Conservation (phyloP, 2,113 vertebrate genomes). For the Irena cyanogastra region DNA sequence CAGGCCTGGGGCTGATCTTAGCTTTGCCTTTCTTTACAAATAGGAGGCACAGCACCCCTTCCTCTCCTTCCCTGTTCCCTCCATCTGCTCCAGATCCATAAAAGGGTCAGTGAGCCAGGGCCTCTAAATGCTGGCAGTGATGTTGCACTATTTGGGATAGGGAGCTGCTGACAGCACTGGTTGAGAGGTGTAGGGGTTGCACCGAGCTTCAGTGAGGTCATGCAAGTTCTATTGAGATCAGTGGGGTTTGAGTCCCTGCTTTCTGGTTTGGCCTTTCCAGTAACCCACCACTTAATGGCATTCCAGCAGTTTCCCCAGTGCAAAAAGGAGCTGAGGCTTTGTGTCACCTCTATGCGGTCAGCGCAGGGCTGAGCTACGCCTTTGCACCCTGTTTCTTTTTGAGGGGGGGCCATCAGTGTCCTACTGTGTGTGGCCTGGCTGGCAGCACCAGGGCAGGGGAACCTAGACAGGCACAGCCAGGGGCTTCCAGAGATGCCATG, state of each 20-base stretch:
- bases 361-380: not conserved
- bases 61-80: not conserved
- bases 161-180: not conserved
- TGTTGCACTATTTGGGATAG: not conserved
- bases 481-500: not conserved
- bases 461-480: not conserved
- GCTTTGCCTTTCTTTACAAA: slow-evolving; percentile 18
- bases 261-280: not conserved
- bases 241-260: not conserved
- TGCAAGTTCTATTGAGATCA: not conserved
- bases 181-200: not conserved
- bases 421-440: not conserved
- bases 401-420: not conserved
- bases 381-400: not conserved
- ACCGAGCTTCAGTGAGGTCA: accelerated
- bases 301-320: accelerated
- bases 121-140: not conserved
- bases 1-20: not conserved
- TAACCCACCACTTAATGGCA: not conserved
- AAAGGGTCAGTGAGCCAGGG: not conserved
- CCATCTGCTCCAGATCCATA: not conserved
- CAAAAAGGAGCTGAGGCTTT: not conserved
- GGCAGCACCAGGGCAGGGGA: not conserved
- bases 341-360: not conserved
- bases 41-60: not conserved